Evolutionary conservation across 2,113 vertebrate species (phyloP).

Genomic region (Puma concolor): DNA sequence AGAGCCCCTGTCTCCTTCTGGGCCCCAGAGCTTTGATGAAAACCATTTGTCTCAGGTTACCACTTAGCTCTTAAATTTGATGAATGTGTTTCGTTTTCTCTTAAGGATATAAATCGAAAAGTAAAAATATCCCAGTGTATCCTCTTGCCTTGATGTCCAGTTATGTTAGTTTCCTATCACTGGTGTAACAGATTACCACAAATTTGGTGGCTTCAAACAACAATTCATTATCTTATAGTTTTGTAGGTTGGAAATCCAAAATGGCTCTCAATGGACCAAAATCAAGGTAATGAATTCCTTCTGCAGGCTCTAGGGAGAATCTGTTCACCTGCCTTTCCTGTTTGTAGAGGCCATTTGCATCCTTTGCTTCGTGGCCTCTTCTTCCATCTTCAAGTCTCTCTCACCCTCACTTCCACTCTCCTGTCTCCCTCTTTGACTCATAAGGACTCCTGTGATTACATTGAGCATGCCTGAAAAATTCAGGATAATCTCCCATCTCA

Average conservation of each 20-base stretch:
- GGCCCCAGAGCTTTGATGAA: background rate
- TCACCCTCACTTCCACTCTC: background rate
- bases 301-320: background rate
- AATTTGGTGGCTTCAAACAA: background rate
- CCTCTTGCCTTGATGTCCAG: background rate
- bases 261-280: background rate
- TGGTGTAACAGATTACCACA: background rate
- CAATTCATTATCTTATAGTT: background rate
- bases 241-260: background rate
- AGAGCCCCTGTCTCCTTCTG: background rate
- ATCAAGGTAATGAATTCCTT: background rate
- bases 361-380: background rate
- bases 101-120: background rate
- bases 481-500: background rate
- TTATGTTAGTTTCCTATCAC: background rate
- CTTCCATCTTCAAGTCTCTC: background rate
- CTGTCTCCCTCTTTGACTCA: background rate
- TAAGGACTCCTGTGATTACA: background rate
- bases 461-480: background rate
- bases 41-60: background rate
- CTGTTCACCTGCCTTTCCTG: background rate
- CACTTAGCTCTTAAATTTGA: constrained; percentile 12
- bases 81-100: background rate
- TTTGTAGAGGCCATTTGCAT: background rate
- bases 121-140: background rate